Percentiles rank a stretch among this genome's conserved stretches.
phyloP scores from a whole-genome alignment of 1,140 invertebrate genomes.

The Parasteatoda tepidariorum region DNA sequence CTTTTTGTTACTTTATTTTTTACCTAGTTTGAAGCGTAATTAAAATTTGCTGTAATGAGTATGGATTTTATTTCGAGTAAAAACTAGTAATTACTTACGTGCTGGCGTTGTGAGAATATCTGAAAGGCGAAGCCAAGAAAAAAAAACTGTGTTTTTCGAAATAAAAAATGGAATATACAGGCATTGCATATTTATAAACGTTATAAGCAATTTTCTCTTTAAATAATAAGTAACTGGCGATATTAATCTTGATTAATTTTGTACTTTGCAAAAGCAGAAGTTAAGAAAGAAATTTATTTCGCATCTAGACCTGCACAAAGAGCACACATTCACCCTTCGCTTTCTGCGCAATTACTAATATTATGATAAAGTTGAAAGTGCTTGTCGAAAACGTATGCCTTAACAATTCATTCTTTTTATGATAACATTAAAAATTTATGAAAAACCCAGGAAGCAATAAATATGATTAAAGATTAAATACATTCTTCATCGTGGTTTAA shows the following conservation, averaged over 20 bases:
- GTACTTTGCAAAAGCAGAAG: too few relatives aligned
- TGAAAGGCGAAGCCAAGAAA: background rate
- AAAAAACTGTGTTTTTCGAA: background rate
- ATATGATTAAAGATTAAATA: too few relatives aligned
- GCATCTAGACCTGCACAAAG: too few relatives aligned
- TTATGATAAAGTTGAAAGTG: too few relatives aligned
- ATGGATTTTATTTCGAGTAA: slow-evolving; percentile 53
- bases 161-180: background rate
- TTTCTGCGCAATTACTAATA: too few relatives aligned
- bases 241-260: slow-evolving; percentile 54
- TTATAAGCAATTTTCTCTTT: slow-evolving; percentile 29
- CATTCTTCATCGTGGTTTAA: too few relatives aligned
- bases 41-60: slow-evolving; percentile 59
- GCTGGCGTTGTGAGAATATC: background rate
- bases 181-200: slow-evolving; percentile 41
- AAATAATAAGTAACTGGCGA: slow-evolving; percentile 43
- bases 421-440: too few relatives aligned
- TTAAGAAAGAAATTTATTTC: too few relatives aligned
- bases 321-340: too few relatives aligned
- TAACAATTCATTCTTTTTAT: too few relatives aligned
- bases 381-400: too few relatives aligned
- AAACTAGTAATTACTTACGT: slow-evolving; percentile 47
- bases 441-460: too few relatives aligned
- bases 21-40: slow-evolving; percentile 23
- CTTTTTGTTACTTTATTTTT: background rate